Evolutionary conservation across 2,797 vertebrate genomes (phyloP), one percentile per base, ranked within the genome.

Genomic region (Uromys caudimaculatus): DNA sequence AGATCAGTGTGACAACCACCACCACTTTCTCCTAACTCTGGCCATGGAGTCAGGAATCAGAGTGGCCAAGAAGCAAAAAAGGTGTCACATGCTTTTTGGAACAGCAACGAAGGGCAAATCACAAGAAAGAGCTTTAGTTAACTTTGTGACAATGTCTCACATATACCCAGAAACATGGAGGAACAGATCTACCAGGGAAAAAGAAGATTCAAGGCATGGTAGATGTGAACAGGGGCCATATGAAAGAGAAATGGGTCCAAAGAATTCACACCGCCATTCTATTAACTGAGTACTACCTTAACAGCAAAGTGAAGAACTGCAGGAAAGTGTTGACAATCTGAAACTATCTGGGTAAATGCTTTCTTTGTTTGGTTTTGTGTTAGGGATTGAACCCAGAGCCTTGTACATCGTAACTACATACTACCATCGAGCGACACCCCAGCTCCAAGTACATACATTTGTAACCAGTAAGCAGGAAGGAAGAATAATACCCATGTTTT

Each of bases 61-160:
- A 52, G 87, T 85, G 87, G 56, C 38, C 13, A 76, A 92, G 90
- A 89, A 17, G 23, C 29, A 77, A 81, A 93, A 93, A 84, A 21
- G 54, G 13, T 67, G 27, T 50, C n/a, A 21, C 1, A 1, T 1
- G 38, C 19, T 38, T 84, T 76, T 84, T n/a, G 7, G 21, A n/a
- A 17, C 62, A 85, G 60, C 24, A 24, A 60, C 27, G 0, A 29
- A 12, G 62, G 85, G 38, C 75, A 27, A 52, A 38, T 73, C 13
- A 35, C 58, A 47, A 81, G 77, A 73, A 81, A 52, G 1, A 81
- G 19, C 62, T 89, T 84, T 50, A 23, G 58, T 62, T 1, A 21
- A 81, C 1, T 87, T 62, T 27, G 60, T 4, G 1, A 44, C 76
- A 81, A 71, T 67, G 58, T 67, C 38, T 73, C 81, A 71, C 77